phyloP scores from a whole-genome alignment of 1,140 invertebrate species.

The Thaumatotibia leucotreta region DNA sequence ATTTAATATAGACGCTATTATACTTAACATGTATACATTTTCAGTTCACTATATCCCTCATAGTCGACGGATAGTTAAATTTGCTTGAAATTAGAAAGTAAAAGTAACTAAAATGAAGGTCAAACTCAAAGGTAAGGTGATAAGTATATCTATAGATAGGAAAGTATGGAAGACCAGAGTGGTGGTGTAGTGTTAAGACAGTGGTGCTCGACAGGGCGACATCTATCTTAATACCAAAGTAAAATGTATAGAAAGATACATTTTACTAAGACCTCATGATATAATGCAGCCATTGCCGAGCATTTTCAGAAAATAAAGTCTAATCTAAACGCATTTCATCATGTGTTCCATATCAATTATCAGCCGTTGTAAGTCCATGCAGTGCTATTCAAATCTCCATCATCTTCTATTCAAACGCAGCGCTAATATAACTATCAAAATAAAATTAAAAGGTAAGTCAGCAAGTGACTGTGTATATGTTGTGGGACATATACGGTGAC shows the following conservation, averaged over 20 bases:
- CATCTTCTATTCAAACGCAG: not conserved
- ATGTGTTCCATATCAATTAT: not conserved
- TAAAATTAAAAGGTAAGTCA: not conserved
- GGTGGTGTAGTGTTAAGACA: slow-evolving; percentile 37
- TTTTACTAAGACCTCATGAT: not conserved
- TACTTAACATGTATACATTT: slow-evolving; percentile 44
- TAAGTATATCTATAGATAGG: slow-evolving; percentile 27
- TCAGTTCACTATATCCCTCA: slow-evolving; percentile 37
- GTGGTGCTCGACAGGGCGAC: not conserved
- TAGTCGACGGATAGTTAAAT: slow-evolving; percentile 60
- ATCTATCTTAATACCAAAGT: not conserved
- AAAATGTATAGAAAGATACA: not conserved
- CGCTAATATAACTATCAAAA: slow-evolving; percentile 4
- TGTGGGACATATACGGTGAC: not conserved
- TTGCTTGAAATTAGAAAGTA: slow-evolving; percentile 50
- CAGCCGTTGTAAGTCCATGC: not conserved
- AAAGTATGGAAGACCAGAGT: slow-evolving; percentile 43
- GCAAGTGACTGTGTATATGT: slow-evolving; percentile 2
- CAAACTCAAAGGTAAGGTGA: slow-evolving; percentile 26
- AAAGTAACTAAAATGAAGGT: slow-evolving; percentile 18
- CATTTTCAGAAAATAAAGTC: not conserved
- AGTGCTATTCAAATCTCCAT: not conserved
- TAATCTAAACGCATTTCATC: not conserved
- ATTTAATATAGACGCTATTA: slow-evolving; percentile 26
- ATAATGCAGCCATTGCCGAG: not conserved